Percentiles rank a stretch among this genome's conserved stretches.
phyloP scores from a whole-genome alignment of 2,113 vertebrate genomes.

The Xenopus tropicalis region UCB_Xtro_10.0 CM004446.2:105484001-105484500 shows the following conservation, averaged over 20 bases:
- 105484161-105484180: neutral
- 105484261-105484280: neutral
- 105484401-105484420: too few species aligned
- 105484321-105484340: neutral
- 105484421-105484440: neutral
- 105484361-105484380: too few species aligned
- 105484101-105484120: conserved; percentile 1
- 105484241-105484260: neutral
- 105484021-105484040: neutral
- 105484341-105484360: too few species aligned
- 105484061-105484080: neutral
- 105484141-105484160: neutral
- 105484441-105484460: neutral
- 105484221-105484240: neutral
- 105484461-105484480: too few species aligned
- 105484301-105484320: neutral
- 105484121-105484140: neutral
- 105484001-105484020: neutral
- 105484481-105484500: too few species aligned
- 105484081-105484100: neutral
- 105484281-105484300: neutral
- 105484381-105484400: too few species aligned
- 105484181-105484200: neutral
- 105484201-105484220: neutral
- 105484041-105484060: neutral